These are phyloP conservation scores for Oncopeltus fasciatus DNA, from an alignment of 1,140 invertebrate species.

Conservation along the genomic window DNA sequence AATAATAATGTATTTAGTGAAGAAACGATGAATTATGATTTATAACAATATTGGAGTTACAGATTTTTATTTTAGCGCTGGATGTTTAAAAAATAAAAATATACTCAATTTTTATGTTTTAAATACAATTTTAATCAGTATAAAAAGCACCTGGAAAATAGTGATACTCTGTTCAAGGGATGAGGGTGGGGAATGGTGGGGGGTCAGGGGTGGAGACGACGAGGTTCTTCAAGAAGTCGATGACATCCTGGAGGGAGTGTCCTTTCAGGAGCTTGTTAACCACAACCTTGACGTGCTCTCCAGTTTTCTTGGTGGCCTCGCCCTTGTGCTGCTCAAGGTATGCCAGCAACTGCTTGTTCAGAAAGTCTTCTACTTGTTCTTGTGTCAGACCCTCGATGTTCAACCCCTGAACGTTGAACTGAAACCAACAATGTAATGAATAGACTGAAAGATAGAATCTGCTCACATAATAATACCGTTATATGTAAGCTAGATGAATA, in stretches of 20 bases:
- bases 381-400: constrained; percentile 11
- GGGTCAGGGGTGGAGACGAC: background rate
- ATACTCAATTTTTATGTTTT: no score
- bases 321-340: background rate
- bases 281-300: background rate
- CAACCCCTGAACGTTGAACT: constrained; percentile 1
- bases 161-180: no score
- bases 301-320: background rate
- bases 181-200: background rate
- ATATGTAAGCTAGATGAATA: no score
- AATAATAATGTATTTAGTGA: no score
- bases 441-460: no score
- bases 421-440: background rate
- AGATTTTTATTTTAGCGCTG: no score
- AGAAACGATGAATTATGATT: no score
- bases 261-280: constrained; percentile 11
- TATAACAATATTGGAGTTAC: no score
- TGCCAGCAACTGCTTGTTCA: background rate
- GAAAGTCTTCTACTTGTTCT: background rate
- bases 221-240: constrained; percentile 5
- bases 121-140: no score
- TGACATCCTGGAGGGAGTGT: background rate
- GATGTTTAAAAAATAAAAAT: no score
- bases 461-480: no score
- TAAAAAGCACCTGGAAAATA: no score